phyloP scores from a whole-genome alignment of 1,140 invertebrate species.

The Ceratosolen fusciceps region DNA sequence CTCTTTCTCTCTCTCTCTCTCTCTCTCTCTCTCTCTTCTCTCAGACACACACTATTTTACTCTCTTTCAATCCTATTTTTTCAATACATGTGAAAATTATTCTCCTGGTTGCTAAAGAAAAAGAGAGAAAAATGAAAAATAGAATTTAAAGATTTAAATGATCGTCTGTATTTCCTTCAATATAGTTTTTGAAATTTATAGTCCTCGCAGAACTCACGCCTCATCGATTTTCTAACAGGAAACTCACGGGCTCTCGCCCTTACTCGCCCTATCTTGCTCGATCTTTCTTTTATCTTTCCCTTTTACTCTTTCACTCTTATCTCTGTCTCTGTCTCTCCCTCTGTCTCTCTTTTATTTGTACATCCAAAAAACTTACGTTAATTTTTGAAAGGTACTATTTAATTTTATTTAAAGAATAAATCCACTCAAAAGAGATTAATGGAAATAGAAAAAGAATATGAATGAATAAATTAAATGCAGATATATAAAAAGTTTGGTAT shows the following conservation, averaged over 20 bases:
- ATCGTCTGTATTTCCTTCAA: not conserved
- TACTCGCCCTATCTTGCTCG: not conserved
- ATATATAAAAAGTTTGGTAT: not conserved
- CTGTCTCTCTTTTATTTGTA: too few species aligned
- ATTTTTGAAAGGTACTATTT: not conserved
- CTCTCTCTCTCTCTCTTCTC: too few species aligned
- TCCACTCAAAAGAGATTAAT: not conserved
- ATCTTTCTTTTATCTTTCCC: not conserved
- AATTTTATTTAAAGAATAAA: too few species aligned
- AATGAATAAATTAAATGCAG: not conserved
- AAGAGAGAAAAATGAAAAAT: too few species aligned
- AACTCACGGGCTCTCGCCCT: not conserved
- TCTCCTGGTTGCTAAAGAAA: too few species aligned
- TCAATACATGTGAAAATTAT: too few species aligned
- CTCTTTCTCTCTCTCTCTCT: too few species aligned
- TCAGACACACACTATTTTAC: too few species aligned
- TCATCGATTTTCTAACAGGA: constrained; percentile 8
- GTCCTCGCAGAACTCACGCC: not conserved
- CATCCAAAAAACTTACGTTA: too few species aligned
- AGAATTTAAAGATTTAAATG: not conserved
- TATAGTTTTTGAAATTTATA: not conserved
- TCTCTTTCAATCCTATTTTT: too few species aligned
- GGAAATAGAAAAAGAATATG: not conserved
- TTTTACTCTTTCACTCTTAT: not conserved
- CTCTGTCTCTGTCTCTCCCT: not conserved